Percentiles rank a stretch among this genome's conserved stretches.
Evolutionary conservation across 2,797 vertebrate species (phyloP).

Genomic region (Premnoplex brunnescens): DNA sequence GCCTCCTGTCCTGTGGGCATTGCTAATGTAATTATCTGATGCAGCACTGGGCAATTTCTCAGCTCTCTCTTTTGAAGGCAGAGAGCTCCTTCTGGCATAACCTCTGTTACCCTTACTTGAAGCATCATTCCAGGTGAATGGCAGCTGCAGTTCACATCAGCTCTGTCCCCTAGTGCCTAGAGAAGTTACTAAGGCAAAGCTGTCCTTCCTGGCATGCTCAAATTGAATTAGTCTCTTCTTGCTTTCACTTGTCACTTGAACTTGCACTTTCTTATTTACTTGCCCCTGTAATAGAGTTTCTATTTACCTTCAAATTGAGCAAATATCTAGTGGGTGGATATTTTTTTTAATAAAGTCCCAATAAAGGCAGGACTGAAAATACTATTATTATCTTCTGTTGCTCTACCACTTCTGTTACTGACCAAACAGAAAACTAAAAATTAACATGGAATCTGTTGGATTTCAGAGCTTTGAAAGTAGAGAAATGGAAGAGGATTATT

Average conservation of each 20-base stretch:
- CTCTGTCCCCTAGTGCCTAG: slow-evolving; percentile 48
- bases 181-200: slow-evolving; percentile 20
- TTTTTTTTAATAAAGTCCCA: background rate
- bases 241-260: slow-evolving; percentile 23
- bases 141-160: slow-evolving; percentile 21
- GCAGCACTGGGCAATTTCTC: background rate
- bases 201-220: background rate
- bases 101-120: slow-evolving; percentile 33
- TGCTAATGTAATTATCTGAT: background rate
- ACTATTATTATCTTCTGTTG: background rate
- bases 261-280: slow-evolving; percentile 37
- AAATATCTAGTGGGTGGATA: background rate
- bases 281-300: background rate
- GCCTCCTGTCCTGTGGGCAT: background rate
- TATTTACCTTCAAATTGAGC: slow-evolving; percentile 17
- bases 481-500: slow-evolving; percentile 11
- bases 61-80: background rate
- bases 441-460: background rate
- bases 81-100: slow-evolving; percentile 4
- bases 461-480: slow-evolving; percentile 29
- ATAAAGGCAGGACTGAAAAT: background rate
- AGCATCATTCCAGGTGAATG: background rate
- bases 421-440: background rate
- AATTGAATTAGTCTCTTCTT: background rate
- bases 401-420: background rate